Evolutionary conservation across 2,888 invertebrate species (phyloP).

Genomic region (Andrena chrysosceles): DNA sequence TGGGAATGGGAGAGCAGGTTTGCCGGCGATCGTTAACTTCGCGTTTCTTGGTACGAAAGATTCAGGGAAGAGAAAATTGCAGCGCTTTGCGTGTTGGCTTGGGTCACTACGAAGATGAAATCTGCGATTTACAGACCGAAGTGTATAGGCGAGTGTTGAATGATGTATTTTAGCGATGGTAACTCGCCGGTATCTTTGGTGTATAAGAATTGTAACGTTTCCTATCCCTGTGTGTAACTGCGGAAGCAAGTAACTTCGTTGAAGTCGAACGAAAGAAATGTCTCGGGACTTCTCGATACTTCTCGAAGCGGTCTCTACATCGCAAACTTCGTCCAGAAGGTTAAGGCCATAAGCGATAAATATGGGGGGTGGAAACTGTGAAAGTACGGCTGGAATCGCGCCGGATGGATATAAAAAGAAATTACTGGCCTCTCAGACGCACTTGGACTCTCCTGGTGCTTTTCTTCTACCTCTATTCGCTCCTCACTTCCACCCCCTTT

Average conservation of each 20-base stretch:
- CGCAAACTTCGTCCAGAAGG: slow-evolving; percentile 17
- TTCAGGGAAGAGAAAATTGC: background rate
- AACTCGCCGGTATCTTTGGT: slow-evolving; percentile 17
- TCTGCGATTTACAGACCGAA: too few species aligned
- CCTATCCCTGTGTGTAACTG: too few species aligned
- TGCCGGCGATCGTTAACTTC: background rate
- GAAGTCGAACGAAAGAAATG: slow-evolving; percentile 8
- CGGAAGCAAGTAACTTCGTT: too few species aligned
- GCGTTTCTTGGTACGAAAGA: background rate
- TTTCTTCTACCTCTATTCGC: slow-evolving; percentile 4
- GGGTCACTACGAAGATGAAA: too few species aligned
- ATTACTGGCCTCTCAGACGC: slow-evolving; percentile 77
- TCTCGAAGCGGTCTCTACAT: background rate
- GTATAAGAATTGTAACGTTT: too few species aligned
- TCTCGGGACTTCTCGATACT: background rate
- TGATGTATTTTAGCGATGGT: slow-evolving; percentile 2
- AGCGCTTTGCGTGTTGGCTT: background rate
- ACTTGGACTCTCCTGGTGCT: slow-evolving; percentile 59
- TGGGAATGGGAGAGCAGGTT: background rate
- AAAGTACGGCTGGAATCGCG: slow-evolving; percentile 63
- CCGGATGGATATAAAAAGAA: slow-evolving; percentile 77
- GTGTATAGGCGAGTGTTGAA: too few species aligned
- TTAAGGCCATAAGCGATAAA: slow-evolving; percentile 70
- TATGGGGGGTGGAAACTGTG: slow-evolving; percentile 60
- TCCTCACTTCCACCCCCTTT: background rate